phyloP scores from a whole-genome alignment of 2,888 invertebrate genomes.

The Sarcophaga variegata region DNA sequence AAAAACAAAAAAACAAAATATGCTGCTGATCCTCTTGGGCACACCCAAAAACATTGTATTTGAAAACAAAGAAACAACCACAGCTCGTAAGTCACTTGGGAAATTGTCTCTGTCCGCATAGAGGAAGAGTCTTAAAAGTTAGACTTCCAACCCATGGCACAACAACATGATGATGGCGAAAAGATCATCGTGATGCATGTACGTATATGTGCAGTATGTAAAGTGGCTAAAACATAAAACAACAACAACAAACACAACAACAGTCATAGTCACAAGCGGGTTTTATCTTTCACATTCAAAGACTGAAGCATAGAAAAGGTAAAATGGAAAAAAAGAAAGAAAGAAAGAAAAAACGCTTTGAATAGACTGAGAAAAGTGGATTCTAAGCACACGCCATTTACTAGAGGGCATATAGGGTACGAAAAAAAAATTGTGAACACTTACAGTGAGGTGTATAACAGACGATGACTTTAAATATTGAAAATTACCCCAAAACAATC shows the following conservation, averaged over 20 bases:
- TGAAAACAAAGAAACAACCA: slow-evolving; percentile 12
- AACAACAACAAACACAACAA: neutral
- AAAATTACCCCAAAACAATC: too few species aligned
- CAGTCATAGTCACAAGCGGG: slow-evolving; percentile 37
- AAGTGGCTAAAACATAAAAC: neutral
- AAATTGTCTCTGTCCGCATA: neutral
- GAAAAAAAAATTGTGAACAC: too few species aligned
- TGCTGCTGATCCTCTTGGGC: slow-evolving; percentile 44
- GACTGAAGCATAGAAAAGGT: neutral
- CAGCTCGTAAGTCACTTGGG: slow-evolving; percentile 23
- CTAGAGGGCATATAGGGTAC: slow-evolving; percentile 4
- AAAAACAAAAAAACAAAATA: slow-evolving; percentile 7
- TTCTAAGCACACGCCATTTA: slow-evolving; percentile 58
- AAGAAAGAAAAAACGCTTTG: neutral
- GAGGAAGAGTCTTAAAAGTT: neutral
- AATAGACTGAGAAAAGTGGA: slow-evolving; percentile 28
- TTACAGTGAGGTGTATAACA: too few species aligned
- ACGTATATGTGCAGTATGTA: neutral
- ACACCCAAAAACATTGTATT: slow-evolving; percentile 48
- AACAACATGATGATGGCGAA: slow-evolving; percentile 32
- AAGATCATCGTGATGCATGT: slow-evolving; percentile 19
- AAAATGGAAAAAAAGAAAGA: neutral
- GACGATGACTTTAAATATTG: too few species aligned
- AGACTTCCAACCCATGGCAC: slow-evolving; percentile 25
- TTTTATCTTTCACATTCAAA: slow-evolving; percentile 44